Percentiles rank a stretch among this genome's conserved stretches.
phyloP scores from a whole-genome alignment of 2,888 invertebrate species.

The Leucoma salicis region DNA sequence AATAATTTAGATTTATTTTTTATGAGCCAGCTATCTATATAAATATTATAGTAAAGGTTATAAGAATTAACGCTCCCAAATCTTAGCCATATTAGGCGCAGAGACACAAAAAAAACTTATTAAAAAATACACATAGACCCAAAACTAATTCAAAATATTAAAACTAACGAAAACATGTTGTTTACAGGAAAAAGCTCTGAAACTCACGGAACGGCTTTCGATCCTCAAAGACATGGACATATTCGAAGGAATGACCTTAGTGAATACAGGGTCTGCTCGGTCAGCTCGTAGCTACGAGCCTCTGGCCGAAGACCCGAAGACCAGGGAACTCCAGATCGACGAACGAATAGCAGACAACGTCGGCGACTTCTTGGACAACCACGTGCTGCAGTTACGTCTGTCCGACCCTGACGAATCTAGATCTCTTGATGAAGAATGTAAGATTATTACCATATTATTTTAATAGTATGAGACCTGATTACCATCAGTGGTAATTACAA shows the following conservation, averaged over 20 bases:
- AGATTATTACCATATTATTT: constrained; percentile 7
- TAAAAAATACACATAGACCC: no score
- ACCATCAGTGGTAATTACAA: no score
- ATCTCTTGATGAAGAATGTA: constrained; percentile 75
- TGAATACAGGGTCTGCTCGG: constrained; percentile 75
- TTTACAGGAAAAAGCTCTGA: constrained; percentile 82
- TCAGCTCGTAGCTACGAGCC: constrained; percentile 74
- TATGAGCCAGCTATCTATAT: no score
- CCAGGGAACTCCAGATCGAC: constrained; percentile 67
- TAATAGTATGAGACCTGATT: no score
- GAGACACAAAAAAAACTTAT: no score
- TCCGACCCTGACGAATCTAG: constrained; percentile 64
- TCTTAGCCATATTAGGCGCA: no score
- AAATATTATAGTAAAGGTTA: no score
- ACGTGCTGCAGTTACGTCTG: constrained; percentile 72
- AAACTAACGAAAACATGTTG: no score
- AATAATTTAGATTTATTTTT: no score
- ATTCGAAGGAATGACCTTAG: constrained; percentile 75
- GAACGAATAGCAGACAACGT: constrained; percentile 71
- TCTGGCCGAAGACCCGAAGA: constrained; percentile 66
- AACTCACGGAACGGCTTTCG: constrained; percentile 81
- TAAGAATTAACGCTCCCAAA: no score
- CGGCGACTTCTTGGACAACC: constrained; percentile 70
- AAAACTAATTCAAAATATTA: no score
- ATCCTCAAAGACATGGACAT: constrained; percentile 76